Conservation (phyloP, 2,113 vertebrate species). For the Actinemys pallida region DNA sequence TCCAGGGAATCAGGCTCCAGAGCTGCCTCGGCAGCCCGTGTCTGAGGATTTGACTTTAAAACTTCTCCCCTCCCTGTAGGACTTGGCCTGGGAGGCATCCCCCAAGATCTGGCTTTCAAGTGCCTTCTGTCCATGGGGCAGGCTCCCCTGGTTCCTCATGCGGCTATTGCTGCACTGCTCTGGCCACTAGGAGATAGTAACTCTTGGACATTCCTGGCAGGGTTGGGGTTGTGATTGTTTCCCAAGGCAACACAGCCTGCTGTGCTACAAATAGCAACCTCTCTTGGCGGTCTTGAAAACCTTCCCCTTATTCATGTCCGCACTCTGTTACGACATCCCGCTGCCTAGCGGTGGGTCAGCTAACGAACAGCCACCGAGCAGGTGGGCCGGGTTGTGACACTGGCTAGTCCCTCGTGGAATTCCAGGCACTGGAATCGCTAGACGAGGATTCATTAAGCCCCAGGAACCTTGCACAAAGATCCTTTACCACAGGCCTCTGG, state of each 20-base stretch:
- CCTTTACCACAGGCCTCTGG: neutral
- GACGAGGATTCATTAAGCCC: neutral
- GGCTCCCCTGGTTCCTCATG: no score
- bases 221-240: neutral
- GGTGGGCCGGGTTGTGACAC: neutral
- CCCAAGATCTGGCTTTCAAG: neutral
- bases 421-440: neutral
- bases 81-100: neutral
- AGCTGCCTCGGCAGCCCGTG: neutral
- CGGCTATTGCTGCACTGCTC: neutral
- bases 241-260: neutral
- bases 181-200: neutral
- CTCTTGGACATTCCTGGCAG: neutral
- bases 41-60: neutral
- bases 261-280: neutral
- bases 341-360: neutral
- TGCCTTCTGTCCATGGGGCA: neutral
- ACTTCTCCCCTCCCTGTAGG: neutral
- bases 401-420: neutral
- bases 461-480: neutral
- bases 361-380: neutral
- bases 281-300: neutral
- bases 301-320: neutral
- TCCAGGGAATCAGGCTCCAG: neutral
- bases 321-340: neutral